These are phyloP conservation scores for Psilopsiagon aymara DNA, from an alignment of 2,113 vertebrate species.

Conservation along the genomic window DNA sequence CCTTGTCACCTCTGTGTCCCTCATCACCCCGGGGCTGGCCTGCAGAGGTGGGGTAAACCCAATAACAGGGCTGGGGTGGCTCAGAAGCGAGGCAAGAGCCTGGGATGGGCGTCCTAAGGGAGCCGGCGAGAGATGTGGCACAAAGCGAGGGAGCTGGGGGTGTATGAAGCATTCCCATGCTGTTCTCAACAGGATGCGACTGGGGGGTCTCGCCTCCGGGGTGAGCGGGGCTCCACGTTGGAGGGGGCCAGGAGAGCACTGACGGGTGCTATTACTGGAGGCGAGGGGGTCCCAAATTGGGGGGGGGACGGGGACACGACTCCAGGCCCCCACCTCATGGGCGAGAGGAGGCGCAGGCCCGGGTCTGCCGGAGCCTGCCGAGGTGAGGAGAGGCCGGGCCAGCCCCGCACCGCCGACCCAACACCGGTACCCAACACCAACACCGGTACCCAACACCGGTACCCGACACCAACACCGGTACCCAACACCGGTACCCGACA, in stretches of 20 bases:
- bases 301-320: no score
- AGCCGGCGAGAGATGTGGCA: rapidly evolving
- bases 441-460: background rate
- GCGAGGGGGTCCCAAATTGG: background rate
- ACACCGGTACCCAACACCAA: no score
- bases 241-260: background rate
- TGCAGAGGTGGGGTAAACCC: background rate
- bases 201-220: no score
- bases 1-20: background rate
- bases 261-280: background rate
- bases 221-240: background rate
- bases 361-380: no score
- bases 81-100: background rate
- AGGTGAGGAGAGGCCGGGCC: background rate
- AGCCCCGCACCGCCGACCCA: no score
- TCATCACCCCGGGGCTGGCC: no score
- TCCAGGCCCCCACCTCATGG: background rate
- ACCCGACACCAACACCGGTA: no score
- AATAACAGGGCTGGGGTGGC: rapidly evolving
- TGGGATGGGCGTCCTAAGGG: background rate
- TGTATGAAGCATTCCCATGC: background rate
- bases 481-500: no score
- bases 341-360: background rate
- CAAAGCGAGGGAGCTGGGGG: background rate
- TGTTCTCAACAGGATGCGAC: background rate